Percentiles rank a stretch among this genome's conserved stretches.
Conservation (phyloP, 2,888 invertebrate genomes). For the Hirtodrosophila duncani region DNA sequence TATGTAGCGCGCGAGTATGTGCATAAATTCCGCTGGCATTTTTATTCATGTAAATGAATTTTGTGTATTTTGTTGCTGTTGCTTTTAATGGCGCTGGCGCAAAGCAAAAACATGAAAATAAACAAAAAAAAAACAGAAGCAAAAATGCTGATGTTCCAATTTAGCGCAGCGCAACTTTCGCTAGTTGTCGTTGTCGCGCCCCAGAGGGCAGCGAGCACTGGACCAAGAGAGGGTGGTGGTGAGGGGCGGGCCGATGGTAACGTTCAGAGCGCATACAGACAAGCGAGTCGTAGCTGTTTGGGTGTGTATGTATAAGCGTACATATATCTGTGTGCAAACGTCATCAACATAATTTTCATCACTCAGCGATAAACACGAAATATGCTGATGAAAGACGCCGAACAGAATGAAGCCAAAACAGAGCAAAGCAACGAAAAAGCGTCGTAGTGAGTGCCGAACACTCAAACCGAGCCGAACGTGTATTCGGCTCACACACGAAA, state of each 20-base stretch:
- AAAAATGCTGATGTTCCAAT: conserved; percentile 67
- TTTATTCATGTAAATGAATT: conserved; percentile 51
- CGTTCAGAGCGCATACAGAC: conserved; percentile 38
- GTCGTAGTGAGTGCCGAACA: no score
- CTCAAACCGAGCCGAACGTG: no score
- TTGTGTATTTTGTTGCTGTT: conserved; percentile 21
- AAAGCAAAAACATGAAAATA: conserved; percentile 52
- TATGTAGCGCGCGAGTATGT: conserved; percentile 15
- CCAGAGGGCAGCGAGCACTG: conserved; percentile 7
- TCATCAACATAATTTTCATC: conserved; percentile 71
- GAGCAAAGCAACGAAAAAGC: no score
- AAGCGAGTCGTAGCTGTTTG: background rate
- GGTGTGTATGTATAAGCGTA: background rate
- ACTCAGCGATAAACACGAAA: conserved; percentile 65
- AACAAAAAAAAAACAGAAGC: conserved; percentile 48
- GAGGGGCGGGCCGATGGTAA: conserved; percentile 32
- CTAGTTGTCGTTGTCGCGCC: conserved; percentile 62
- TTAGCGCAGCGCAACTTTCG: conserved; percentile 70
- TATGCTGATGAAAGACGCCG: conserved; percentile 69
- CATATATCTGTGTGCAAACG: conserved; percentile 50
- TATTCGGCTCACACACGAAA: no score
- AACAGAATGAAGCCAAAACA: conserved; percentile 31
- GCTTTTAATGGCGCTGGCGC: conserved; percentile 13
- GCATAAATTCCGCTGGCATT: conserved; percentile 26
- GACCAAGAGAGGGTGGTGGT: background rate